Percentiles rank a stretch among this genome's conserved stretches.
Evolutionary conservation across 2,113 vertebrate genomes (phyloP).

Genomic region (Monopterus albus): DNA sequence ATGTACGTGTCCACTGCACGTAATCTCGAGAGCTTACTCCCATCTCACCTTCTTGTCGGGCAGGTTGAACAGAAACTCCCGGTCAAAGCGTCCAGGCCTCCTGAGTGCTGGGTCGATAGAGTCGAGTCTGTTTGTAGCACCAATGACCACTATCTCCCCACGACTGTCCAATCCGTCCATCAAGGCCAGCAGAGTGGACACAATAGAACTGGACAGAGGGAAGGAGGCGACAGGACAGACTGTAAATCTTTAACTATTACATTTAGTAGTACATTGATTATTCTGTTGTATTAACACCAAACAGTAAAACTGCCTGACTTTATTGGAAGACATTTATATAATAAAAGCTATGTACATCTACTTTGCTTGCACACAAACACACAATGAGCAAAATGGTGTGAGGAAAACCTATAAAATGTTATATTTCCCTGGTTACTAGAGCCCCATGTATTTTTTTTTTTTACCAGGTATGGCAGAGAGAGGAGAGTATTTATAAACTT

Average conservation of each 20-base stretch:
- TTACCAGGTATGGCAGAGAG: conserved; percentile 6
- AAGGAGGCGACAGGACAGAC: background rate
- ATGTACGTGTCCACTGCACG: background rate
- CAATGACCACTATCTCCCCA: conserved; percentile 99
- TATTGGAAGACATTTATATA: background rate
- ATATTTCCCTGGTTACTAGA: background rate
- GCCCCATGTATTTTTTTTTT: no score
- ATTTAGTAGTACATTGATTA: background rate
- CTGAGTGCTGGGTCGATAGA: conserved; percentile 99
- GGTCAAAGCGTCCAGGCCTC: conserved; percentile 99
- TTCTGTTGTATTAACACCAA: background rate
- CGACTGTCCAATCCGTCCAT: conserved; percentile 99
- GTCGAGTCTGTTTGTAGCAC: conserved; percentile 99
- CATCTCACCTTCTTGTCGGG: conserved; percentile 92
- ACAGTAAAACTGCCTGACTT: background rate
- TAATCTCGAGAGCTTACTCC: background rate
- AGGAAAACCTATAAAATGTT: background rate
- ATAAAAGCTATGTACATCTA: no score
- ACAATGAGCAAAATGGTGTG: conserved; percentile 6
- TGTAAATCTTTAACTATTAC: background rate
- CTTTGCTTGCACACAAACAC: background rate
- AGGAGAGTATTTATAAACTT: background rate
- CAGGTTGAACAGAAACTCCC: conserved; percentile 98
- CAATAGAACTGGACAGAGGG: conserved; percentile 88
- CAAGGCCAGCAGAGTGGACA: conserved; percentile 96